phyloP scores from a whole-genome alignment of 2,113 vertebrate species.

The Vidua macroura region DNA sequence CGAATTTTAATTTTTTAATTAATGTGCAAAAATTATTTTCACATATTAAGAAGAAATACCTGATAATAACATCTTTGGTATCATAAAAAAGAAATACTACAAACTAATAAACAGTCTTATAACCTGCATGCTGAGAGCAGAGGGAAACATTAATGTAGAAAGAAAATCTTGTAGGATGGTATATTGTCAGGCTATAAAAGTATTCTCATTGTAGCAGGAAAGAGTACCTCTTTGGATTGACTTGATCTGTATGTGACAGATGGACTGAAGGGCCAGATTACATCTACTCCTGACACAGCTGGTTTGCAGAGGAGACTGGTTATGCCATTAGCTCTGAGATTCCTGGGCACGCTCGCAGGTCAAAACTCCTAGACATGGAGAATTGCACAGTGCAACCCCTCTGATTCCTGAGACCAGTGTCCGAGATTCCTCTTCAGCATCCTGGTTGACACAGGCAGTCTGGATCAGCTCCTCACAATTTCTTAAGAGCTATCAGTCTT shows the following conservation, averaged over 20 bases:
- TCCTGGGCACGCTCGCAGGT: not conserved
- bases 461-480: not conserved
- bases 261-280: not conserved
- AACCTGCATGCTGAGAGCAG: not conserved
- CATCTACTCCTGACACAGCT: not conserved
- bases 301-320: not conserved
- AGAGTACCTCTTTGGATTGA: not conserved
- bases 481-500: not conserved
- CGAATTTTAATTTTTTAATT: not conserved
- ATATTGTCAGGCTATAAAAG: not conserved
- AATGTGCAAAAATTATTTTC: not conserved
- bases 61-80: not conserved
- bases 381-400: not conserved
- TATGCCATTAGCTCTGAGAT: not conserved
- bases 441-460: not conserved
- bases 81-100: not conserved
- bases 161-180: not conserved
- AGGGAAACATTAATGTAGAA: not conserved
- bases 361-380: not conserved
- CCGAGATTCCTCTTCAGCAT: fast-evolving
- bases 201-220: not conserved
- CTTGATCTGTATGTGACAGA: not conserved
- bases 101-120: not conserved
- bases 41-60: not conserved
- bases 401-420: not conserved